Percentiles rank a stretch among this genome's conserved stretches.
These are phyloP conservation scores for Oligia latruncula DNA, from an alignment of 2,888 invertebrate species.

Conservation along the genomic window DNA sequence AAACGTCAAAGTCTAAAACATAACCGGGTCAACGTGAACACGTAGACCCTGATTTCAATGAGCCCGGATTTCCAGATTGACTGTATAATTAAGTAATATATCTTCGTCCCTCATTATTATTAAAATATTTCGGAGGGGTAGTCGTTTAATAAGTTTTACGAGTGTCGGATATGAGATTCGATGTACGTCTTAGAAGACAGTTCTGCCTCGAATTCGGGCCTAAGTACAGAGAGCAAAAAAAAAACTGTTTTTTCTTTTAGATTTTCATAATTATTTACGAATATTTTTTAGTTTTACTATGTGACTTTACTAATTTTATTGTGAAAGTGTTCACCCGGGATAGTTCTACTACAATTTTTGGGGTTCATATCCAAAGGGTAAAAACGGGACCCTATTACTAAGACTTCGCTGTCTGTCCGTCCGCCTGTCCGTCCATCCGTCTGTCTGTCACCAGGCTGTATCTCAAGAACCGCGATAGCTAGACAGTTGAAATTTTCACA, in stretches of 20 bases:
- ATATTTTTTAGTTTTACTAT: not conserved
- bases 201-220: constrained; percentile 13
- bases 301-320: not conserved
- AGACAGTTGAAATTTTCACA: no score
- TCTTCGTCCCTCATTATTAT: constrained; percentile 45
- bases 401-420: no score
- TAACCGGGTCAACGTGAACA: no score
- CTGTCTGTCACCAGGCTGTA: no score
- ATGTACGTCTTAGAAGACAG: constrained; percentile 29
- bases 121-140: constrained; percentile 46
- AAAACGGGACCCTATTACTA: no score
- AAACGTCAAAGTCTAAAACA: no score
- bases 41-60: not conserved
- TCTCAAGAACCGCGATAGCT: no score
- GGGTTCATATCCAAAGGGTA: no score
- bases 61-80: constrained; percentile 24
- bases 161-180: constrained; percentile 54
- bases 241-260: no score
- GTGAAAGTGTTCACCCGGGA: not conserved
- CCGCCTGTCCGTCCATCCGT: no score
- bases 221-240: constrained; percentile 32
- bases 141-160: constrained; percentile 57
- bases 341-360: not conserved
- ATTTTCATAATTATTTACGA: no score
- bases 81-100: constrained; percentile 27